Evolutionary conservation across 2,113 vertebrate species (phyloP), one percentile per base, ranked within the genome.

Genomic region (Plecotus auritus): DNA sequence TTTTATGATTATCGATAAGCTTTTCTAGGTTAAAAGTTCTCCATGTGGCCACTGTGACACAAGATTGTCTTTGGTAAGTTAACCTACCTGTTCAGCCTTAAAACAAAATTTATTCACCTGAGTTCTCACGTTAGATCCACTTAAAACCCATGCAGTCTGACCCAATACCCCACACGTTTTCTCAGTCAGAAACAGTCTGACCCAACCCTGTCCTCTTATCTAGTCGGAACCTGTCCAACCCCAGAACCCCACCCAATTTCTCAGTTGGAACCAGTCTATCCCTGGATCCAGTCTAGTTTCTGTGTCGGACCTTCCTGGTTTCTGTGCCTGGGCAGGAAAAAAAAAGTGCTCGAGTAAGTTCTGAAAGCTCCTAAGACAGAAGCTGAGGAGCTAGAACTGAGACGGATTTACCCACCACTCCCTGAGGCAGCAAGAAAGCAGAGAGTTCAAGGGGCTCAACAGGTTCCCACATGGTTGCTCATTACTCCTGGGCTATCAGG

Each of bases 191-290:
- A 23, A 11, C 30, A n/a, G 72, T 45, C 45, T 0, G 0, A 45
- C 16, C 7, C 1, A 17, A 35, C 12, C 30, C 30, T 32, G 13
- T n/a, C 42, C 3, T 4, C 4, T 40, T 64, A 67, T 35, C 6
- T 11, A 22, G 30, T 8, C 0, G 0, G 6, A 40, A 56, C 17
- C 5, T 11, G 49, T 30, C 23, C 16, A 10, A 23, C 8, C 30
- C 32, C 1, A 0, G 8, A 32, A 32, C 18, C 16, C 4, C 0
- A 9, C 69, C 91, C 1, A 3, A 32, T n/a, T 35, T 78, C 47
- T 1, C 7, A 32, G 20, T 89, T 8, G 1, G 23, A 76, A 49
- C 40, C 2, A 51, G 7, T 42, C 14, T 10, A 17, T 22, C 26
- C 17, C n/a, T 9, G 11, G n/a, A 51, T 35, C 73, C 37, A 56